Base-by-base conservation (phyloP, 2,797 vertebrate genomes). In the Amazonetta brasiliensis region DNA sequence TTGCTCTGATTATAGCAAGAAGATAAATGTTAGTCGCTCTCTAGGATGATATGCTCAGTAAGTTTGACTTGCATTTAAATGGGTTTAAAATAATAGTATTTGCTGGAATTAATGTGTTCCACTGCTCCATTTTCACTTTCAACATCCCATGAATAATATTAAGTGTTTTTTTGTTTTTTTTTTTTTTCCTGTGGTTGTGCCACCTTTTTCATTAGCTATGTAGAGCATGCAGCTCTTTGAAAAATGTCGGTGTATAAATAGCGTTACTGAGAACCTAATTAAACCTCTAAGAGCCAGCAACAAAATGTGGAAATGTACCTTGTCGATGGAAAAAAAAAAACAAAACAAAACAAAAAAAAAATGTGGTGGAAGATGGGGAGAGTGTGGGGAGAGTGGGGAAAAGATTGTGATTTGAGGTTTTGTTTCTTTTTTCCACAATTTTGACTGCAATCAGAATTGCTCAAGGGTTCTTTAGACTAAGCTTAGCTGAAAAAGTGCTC, bases 51-150 rank as follows among this genome's bases (percentile, higher is more conserved):
- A 60, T 26, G 60, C 75, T 84, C 81, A 33, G 3, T 79, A 89
- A 84, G 48, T 96, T 68, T 89, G 68, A 77, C 91, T 93, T 81
- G 78, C 75, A 96, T 93, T 89, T 93, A 94, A 95, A 97, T 91
- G 30, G 80, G 62, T 93, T 80, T 84, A 91, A 96, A 95, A 91
- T 87, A 95, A 93, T 77, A 92, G 68, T 87, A 78, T 91, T 95
- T 94, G 44, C 73, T 3, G 3, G 75, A 95, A 93, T 96, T 95
- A 94, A 90, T 93, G 60, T 68, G 73, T 87, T 68, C 52, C 72
- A n/a, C 43, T 63, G 46, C 81, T 95, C 75, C 77, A 87, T 93
- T 93, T 92, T 85, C 81, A 82, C 30, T 80, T 91, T 92, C 58
- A 35, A 52, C 84, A 92, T 95, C 85, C 79, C 68, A 89, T 95